Evolutionary conservation across 2,113 vertebrate species (phyloP).

Genomic region (Pyrgilauda ruficollis): DNA sequence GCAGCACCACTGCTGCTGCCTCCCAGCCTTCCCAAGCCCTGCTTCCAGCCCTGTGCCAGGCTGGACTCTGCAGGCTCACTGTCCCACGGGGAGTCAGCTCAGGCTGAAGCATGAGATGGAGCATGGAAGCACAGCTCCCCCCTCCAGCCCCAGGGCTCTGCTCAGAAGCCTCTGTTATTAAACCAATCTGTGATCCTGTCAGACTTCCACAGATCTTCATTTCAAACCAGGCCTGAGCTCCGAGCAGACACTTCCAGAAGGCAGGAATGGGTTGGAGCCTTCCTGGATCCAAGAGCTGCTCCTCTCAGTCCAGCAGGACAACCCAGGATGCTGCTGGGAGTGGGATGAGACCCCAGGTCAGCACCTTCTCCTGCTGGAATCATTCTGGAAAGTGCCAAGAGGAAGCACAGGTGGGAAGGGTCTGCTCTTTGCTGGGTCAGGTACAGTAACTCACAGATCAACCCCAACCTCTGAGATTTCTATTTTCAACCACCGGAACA

Average conservation of each 20-base stretch:
- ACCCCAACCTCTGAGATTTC: fast-evolving
- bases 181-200: constrained; percentile 50
- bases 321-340: not conserved
- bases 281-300: not conserved
- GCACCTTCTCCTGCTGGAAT: not conserved
- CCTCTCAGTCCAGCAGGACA: not conserved
- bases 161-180: constrained; percentile 22
- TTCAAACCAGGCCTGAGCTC: not conserved
- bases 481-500: not conserved
- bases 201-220: constrained; percentile 15
- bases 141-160: not conserved
- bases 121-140: not conserved
- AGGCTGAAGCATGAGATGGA: not conserved
- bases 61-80: not conserved
- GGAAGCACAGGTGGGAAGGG: not conserved
- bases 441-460: not conserved
- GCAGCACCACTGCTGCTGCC: not conserved
- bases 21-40: not conserved
- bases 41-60: not conserved
- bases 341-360: fast-evolving
- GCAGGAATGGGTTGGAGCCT: not conserved
- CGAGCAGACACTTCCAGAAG: not conserved
- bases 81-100: not conserved
- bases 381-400: fast-evolving
- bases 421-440: not conserved